Conservation (phyloP, 1,140 invertebrate genomes). For the Catajapyx aquilonaris region DNA sequence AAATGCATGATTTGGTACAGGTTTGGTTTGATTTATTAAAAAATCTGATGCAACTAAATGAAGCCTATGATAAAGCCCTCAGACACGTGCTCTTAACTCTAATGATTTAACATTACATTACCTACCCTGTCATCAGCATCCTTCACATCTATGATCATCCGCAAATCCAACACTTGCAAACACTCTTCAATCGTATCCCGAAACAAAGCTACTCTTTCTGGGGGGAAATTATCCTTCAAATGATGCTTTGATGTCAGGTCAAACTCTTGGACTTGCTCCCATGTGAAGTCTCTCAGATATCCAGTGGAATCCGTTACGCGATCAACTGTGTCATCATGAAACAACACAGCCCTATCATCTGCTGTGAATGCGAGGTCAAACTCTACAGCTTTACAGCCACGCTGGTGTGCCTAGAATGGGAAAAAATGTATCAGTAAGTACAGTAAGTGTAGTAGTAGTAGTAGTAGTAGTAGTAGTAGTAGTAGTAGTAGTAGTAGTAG, state of each 20-base stretch:
- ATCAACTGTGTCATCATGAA: slow-evolving; percentile 49
- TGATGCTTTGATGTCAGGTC: slow-evolving; percentile 40
- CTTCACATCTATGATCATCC: slow-evolving; percentile 42
- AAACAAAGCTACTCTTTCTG: slow-evolving; percentile 31
- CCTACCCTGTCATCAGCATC: slow-evolving; percentile 25
- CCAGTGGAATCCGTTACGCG: slow-evolving; percentile 35
- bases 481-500: no score
- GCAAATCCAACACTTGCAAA: slow-evolving; percentile 26
- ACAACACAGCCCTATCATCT: slow-evolving; percentile 46
- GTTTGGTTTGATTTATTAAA: no score
- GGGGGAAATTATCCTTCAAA: slow-evolving; percentile 24
- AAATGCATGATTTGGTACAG: no score
- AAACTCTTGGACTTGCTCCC: slow-evolving; percentile 33
- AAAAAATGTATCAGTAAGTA: not conserved
- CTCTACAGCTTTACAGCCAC: slow-evolving; percentile 47
- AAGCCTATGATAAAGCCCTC: no score
- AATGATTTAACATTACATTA: no score
- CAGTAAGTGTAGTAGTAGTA: not conserved
- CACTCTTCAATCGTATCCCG: slow-evolving; percentile 31
- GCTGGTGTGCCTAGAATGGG: slow-evolving; percentile 32
- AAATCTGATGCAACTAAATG: no score
- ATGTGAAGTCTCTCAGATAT: slow-evolving; percentile 32
- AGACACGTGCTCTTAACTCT: no score
- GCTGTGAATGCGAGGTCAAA: slow-evolving; percentile 47
- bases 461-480: no score